Percentiles rank a stretch among this genome's conserved stretches.
phyloP scores from a whole-genome alignment of 1,140 invertebrate genomes.

The Calephelis nemesis region DNA sequence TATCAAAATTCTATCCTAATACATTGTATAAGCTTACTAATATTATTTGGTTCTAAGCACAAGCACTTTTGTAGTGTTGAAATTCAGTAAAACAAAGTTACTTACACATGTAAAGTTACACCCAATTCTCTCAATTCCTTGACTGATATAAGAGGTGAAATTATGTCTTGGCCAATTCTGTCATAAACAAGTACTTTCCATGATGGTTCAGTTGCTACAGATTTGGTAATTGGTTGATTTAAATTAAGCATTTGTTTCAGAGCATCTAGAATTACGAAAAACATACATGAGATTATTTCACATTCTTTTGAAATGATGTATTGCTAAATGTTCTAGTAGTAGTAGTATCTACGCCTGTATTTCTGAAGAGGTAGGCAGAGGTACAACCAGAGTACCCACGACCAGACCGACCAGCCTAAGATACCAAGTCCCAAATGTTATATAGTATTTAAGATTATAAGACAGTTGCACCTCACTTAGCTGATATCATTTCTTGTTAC shows the following conservation, averaged over 20 bases:
- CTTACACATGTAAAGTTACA: slow-evolving; percentile 97
- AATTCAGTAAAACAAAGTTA: slow-evolving; percentile 27
- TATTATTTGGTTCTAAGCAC: neutral
- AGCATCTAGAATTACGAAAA: slow-evolving; percentile 81
- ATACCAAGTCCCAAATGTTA: too few species aligned
- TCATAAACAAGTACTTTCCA: slow-evolving; percentile 99
- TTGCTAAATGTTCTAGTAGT: too few species aligned
- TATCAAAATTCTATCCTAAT: too few species aligned
- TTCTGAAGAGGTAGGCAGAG: too few species aligned
- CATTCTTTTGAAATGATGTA: too few species aligned
- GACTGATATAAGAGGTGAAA: slow-evolving; percentile 96
- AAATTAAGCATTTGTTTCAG: slow-evolving; percentile 97
- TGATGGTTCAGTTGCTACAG: slow-evolving; percentile 88
- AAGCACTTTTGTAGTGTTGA: neutral
- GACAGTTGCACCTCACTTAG: too few species aligned
- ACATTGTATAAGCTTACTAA: too few species aligned
- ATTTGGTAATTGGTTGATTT: slow-evolving; percentile 89
- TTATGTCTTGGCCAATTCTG: slow-evolving; percentile 97
- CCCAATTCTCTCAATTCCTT: slow-evolving; percentile 97
- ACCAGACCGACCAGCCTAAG: too few species aligned
- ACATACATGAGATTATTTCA: slow-evolving; percentile 9
- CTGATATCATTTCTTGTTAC: too few species aligned
- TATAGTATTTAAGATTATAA: too few species aligned
- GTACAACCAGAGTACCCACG: too few species aligned
- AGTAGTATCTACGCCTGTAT: too few species aligned